These are phyloP conservation scores for Platerodrilus igneus DNA, from an alignment of 2,888 invertebrate genomes.

Conservation along the genomic window DNA sequence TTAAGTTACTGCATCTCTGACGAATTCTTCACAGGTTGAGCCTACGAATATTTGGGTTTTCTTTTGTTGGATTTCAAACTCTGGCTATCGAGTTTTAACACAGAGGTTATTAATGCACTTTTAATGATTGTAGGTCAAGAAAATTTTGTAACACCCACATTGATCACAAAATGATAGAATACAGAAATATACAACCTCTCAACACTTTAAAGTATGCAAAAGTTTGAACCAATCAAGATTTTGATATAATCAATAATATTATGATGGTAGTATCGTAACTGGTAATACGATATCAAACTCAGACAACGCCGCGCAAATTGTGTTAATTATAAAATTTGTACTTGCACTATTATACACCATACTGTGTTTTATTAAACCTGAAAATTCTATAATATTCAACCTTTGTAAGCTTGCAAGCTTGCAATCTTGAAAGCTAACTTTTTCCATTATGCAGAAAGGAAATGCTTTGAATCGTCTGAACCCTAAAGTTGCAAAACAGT, in stretches of 20 bases:
- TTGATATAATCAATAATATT: conserved; percentile 23
- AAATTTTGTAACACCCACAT: background rate
- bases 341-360: no score
- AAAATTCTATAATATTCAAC: no score
- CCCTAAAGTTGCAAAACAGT: no score
- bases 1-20: no score
- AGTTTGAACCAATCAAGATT: conserved; percentile 17
- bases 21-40: no score
- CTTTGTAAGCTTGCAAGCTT: no score
- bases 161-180: conserved; percentile 16
- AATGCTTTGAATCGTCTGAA: no score
- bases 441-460: no score
- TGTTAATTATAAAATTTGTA: conserved; percentile 19
- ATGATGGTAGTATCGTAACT: conserved; percentile 15
- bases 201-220: conserved; percentile 21
- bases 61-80: conserved; percentile 23
- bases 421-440: no score
- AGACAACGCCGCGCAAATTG: conserved; percentile 15
- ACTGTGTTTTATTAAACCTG: no score
- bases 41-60: no score
- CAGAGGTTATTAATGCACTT: conserved; percentile 26
- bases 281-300: conserved; percentile 20
- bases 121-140: conserved; percentile 8
- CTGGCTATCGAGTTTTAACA: conserved; percentile 27
- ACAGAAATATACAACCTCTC: conserved; percentile 13